Evolutionary conservation across 2,888 invertebrate genomes (phyloP).

Genomic region (Lacanobia wlatinum): DNA sequence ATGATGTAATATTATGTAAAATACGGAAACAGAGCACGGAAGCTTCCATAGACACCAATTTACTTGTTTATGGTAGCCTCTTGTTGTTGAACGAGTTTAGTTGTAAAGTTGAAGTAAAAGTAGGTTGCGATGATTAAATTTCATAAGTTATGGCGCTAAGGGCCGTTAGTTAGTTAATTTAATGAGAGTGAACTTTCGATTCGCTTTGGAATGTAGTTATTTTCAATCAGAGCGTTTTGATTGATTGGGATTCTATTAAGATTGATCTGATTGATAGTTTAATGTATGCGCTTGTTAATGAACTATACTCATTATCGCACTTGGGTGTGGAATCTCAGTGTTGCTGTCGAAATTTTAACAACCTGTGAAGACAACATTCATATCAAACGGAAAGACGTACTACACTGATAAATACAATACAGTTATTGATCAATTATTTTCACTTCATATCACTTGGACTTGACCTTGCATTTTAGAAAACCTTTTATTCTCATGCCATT

Average conservation of each 20-base stretch:
- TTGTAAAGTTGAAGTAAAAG: constrained; percentile 65
- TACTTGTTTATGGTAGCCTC: constrained; percentile 43
- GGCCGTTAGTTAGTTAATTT: constrained; percentile 23
- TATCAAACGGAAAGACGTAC: neutral
- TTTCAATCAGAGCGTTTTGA: constrained; percentile 15
- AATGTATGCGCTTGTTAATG: constrained; percentile 5
- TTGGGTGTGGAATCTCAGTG: constrained; percentile 26
- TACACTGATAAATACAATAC: too few relatives aligned
- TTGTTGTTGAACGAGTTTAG: constrained; percentile 37
- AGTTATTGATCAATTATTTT: too few relatives aligned
- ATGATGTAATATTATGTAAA: constrained; percentile 59
- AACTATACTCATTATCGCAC: constrained; percentile 7
- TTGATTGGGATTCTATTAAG: constrained; percentile 29
- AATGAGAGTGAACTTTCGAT: constrained; percentile 56
- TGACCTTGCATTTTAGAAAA: too few relatives aligned
- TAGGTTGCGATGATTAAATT: constrained; percentile 57
- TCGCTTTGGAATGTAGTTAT: constrained; percentile 25
- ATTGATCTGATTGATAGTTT: constrained; percentile 18
- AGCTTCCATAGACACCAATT: constrained; percentile 54
- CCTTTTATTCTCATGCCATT: too few relatives aligned
- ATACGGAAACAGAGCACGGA: constrained; percentile 59
- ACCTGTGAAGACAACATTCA: neutral
- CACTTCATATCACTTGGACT: too few relatives aligned
- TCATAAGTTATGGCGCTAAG: constrained; percentile 51
- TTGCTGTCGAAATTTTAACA: constrained; percentile 9